Base-by-base conservation (phyloP, 1,140 invertebrate species). In the Scaptodrosophila lebanonensis region DNA sequence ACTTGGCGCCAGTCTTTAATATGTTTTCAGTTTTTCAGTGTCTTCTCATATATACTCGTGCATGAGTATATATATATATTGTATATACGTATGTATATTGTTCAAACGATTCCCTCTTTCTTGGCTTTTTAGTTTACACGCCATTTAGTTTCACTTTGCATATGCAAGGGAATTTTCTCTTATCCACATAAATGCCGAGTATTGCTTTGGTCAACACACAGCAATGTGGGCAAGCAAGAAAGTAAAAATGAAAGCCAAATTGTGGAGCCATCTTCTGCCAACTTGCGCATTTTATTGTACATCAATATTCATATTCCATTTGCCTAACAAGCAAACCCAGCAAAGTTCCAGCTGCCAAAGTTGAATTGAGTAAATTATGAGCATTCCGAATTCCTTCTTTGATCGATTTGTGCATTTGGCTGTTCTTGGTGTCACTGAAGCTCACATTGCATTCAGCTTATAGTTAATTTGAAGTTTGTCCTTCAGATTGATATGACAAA, bases 1-100 rank as follows among this genome's bases (percentile, higher is more conserved):
- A 59, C 64, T 79, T 73, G 73, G 73, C 73, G 73, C 73, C 73
- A 79, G 75, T 62, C 68, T 63, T 72, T 77, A 77, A 77, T 77
- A 77, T 77, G 47, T 72, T 65, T 79, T 72, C 57, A 49, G 71
- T 43, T 36, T 38, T 38, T 18, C 16, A 40, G 5, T 42, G 40
- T 59, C 36, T 43, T 12, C 44, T 27, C 20, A 22, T 29, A 15
- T 20, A 9, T 22, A 2, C 18, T 18, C 2, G 11, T 13, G 16
- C 32, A 49, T 56, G 49, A 52, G 30, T 8, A 3, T 63, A 8
- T 40, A 6, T 4, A 25, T 12, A 27, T 51, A 20, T 18, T 38
- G 27, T 38, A 15, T 13, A 22, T 12, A 39, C 25, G 44, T 51
- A 48, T 54, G 32, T 51, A 8, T 40, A 44, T 45, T 59, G 35